These are phyloP conservation scores for Turritopsis dohrnii DNA, from an alignment of 30 jellyfish, hydroid and myxozoan genomes.

Conservation along the genomic window DNA sequence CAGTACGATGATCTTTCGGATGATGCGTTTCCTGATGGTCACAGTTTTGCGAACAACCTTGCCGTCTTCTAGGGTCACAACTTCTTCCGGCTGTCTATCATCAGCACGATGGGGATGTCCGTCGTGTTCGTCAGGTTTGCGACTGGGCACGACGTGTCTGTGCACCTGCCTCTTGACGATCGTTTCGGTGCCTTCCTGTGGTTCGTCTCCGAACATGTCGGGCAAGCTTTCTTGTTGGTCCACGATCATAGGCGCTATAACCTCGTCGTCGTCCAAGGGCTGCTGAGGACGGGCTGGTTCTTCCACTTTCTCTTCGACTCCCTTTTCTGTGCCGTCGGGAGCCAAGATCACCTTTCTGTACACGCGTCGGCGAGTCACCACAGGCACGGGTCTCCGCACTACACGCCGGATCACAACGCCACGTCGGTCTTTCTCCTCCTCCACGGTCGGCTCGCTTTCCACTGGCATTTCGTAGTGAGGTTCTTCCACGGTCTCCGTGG, in stretches of 20 bases:
- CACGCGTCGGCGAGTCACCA: constrained; percentile 50
- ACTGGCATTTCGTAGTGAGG: constrained; percentile 78
- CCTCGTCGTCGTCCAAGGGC: constrained; percentile 36
- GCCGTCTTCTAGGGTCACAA: constrained; percentile 5
- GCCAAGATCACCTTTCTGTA: constrained; percentile 59
- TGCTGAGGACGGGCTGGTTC: constrained; percentile 25
- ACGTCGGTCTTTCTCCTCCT: not conserved
- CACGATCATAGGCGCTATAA: not conserved
- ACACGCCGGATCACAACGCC: constrained; percentile 12
- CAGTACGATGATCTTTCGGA: constrained; percentile 40
- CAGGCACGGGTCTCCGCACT: constrained; percentile 26
- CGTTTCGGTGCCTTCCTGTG: constrained; percentile 31
- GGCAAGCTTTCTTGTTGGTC: constrained; percentile 19
- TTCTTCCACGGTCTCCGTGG: constrained; percentile 38
- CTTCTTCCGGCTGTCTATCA: constrained; percentile 17
- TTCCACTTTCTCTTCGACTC: constrained; percentile 25
- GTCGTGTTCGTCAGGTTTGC: not conserved
- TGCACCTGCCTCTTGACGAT: constrained; percentile 13
- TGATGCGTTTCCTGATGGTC: constrained; percentile 44
- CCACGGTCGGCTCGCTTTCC: constrained; percentile 37
- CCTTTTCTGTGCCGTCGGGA: constrained; percentile 36
- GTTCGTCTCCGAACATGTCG: constrained; percentile 28
- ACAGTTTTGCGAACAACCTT: constrained; percentile 31
- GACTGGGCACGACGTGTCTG: constrained; percentile 13
- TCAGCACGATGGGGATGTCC: constrained; percentile 3